A percentile compares a stretch with the other conserved stretches of the same genome.
These are phyloP conservation scores for Drosophila parthenogenetica DNA, from an alignment of 2,888 invertebrate genomes.

Conservation along the genomic window DNA sequence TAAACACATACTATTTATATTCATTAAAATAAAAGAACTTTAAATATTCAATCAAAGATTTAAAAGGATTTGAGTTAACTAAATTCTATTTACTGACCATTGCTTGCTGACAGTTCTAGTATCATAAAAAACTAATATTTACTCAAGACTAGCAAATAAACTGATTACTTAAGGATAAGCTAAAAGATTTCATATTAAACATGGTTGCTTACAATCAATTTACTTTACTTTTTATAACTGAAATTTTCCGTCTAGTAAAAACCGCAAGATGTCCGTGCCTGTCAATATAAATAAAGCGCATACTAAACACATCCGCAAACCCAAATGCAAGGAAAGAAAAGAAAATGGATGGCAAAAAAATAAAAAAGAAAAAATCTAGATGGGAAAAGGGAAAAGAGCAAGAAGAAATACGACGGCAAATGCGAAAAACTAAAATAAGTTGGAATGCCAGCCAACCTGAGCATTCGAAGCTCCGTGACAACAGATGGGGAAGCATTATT, in stretches of 20 bases:
- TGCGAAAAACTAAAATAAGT: constrained; percentile 3
- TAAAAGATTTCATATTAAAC: background rate
- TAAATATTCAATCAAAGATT: no score
- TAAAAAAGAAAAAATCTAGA: constrained; percentile 1
- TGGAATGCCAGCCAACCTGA: constrained; percentile 39
- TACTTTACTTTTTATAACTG: constrained; percentile 15
- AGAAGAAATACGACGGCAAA: constrained; percentile 1
- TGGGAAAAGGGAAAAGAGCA: constrained; percentile 12
- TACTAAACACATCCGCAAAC: constrained; percentile 57
- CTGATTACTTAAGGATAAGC: constrained; percentile 1
- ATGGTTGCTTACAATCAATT: constrained; percentile 6
- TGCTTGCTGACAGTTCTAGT: background rate
- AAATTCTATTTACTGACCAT: no score
- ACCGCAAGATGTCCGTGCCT: constrained; percentile 39
- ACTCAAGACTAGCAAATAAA: background rate
- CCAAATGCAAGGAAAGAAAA: constrained; percentile 41
- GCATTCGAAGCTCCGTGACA: constrained; percentile 19
- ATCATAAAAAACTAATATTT: background rate
- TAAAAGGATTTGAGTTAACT: no score
- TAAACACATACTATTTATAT: no score
- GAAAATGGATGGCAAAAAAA: constrained; percentile 4
- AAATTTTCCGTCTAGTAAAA: constrained; percentile 31
- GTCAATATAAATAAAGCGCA: constrained; percentile 60
- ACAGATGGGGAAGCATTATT: constrained; percentile 61
- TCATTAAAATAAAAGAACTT: no score